Evolutionary conservation across 2,888 invertebrate species (phyloP).

Genomic region (Pristionchus arcanus): DNA sequence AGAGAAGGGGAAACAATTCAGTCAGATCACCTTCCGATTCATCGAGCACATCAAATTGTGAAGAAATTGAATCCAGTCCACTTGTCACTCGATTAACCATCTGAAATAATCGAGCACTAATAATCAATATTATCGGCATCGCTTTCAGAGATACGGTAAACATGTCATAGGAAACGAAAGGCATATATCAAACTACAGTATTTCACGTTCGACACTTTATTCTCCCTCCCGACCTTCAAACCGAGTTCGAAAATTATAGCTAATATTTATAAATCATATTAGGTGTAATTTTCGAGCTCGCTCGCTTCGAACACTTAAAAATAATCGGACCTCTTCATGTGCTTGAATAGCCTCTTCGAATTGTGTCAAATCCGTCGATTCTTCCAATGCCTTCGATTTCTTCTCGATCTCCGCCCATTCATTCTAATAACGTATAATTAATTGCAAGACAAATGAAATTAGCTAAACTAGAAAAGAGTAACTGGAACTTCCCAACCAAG

Average conservation of each 20-base stretch:
- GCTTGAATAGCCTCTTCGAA: background rate
- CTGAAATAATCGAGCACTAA: background rate
- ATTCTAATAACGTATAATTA: background rate
- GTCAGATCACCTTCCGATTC: background rate
- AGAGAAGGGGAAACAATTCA: conserved; percentile 24
- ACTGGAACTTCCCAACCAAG: background rate
- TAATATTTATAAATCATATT: no score
- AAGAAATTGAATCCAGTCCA: background rate
- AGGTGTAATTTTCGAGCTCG: no score
- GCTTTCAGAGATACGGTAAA: background rate
- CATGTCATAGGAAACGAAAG: background rate
- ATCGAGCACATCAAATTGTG: background rate
- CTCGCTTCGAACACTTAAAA: no score
- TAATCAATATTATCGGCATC: background rate
- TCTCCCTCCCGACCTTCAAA: no score
- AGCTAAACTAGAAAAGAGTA: no score
- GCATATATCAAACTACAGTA: background rate
- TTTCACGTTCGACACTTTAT: no score
- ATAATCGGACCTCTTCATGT: background rate
- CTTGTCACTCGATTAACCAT: background rate
- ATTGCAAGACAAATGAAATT: background rate
- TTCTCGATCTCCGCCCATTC: conserved; percentile 32
- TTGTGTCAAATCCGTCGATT: background rate
- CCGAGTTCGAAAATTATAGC: background rate
- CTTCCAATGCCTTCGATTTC: background rate